Percentiles rank a stretch among this genome's conserved stretches.
Evolutionary conservation across 92 coral and sea anemone species (phyloP).

Genomic region (Siderastrea siderea): DNA sequence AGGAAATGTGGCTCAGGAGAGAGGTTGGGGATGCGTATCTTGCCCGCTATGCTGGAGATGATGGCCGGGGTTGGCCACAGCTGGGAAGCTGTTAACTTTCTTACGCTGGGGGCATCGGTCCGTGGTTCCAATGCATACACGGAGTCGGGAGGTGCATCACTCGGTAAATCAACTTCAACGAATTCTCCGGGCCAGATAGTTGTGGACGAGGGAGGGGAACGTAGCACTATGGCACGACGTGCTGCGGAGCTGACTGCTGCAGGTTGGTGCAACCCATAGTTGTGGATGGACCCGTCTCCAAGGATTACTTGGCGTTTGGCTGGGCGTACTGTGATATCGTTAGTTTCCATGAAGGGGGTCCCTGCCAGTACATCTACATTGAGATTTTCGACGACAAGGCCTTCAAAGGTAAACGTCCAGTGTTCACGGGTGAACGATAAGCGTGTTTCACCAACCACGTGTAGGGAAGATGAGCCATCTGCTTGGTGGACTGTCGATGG

Average conservation of each 20-base stretch:
- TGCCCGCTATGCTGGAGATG: constrained; percentile 55
- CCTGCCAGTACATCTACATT: no score
- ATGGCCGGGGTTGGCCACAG: constrained; percentile 51
- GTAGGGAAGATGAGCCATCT: constrained; percentile 54
- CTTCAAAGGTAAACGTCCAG: constrained; percentile 44
- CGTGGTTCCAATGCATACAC: constrained; percentile 70
- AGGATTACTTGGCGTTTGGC: constrained; percentile 42
- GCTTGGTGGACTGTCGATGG: constrained; percentile 64
- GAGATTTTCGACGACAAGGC: neutral
- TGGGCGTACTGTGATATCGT: constrained; percentile 55
- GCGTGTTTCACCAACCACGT: constrained; percentile 42
- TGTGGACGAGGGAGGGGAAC: constrained; percentile 62
- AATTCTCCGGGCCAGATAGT: constrained; percentile 77
- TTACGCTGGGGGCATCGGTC: constrained; percentile 58
- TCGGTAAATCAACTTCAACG: constrained; percentile 64
- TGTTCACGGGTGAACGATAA: constrained; percentile 36
- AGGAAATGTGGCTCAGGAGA: constrained; percentile 58
- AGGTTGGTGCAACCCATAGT: constrained; percentile 23
- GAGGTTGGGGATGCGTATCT: constrained; percentile 70
- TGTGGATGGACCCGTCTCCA: constrained; percentile 3
- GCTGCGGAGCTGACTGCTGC: neutral
- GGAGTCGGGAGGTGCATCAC: constrained; percentile 61
- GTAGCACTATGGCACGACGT: constrained; percentile 57
- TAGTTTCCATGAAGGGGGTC: no score
- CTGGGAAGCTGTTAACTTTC: constrained; percentile 16